A percentile compares a stretch with the other conserved stretches of the same genome.
Evolutionary conservation across 1,140 invertebrate genomes (phyloP).

Genomic region (Ceratina calcarata): DNA sequence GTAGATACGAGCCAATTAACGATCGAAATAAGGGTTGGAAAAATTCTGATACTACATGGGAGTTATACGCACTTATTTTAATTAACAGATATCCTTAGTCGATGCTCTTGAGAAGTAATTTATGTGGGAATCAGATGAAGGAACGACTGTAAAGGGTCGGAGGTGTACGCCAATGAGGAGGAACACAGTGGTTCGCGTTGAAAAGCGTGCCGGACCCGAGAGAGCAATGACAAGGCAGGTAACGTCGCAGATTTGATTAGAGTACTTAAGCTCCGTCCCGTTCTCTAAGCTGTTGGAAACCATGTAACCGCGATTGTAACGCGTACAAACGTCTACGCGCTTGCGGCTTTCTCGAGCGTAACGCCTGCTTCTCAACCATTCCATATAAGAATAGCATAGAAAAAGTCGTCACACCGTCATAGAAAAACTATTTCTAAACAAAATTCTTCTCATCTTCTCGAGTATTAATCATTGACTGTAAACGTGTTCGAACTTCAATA

Average conservation of each 20-base stretch:
- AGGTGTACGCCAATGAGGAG: neutral
- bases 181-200: slow-evolving; percentile 1
- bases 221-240: slow-evolving; percentile 49
- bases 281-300: slow-evolving; percentile 39
- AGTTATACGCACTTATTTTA: too few relatives aligned
- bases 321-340: slow-evolving; percentile 3
- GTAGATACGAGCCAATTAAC: neutral
- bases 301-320: slow-evolving; percentile 52
- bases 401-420: too few relatives aligned
- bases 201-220: slow-evolving; percentile 29
- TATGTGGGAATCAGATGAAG: too few relatives aligned
- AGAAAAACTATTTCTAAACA: too few relatives aligned
- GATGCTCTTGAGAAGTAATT: too few relatives aligned
- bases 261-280: slow-evolving; percentile 25
- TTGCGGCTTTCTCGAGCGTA: slow-evolving; percentile 53
- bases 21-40: too few relatives aligned
- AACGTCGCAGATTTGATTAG: slow-evolving; percentile 56
- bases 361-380: neutral
- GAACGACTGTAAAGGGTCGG: too few relatives aligned
- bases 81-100: too few relatives aligned
- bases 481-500: neutral
- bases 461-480: too few relatives aligned
- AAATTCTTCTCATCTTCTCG: too few relatives aligned
- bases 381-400: too few relatives aligned
- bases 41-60: too few relatives aligned